Conservation (phyloP, 2,797 vertebrate genomes). For the Megaceryle alcyon region DNA sequence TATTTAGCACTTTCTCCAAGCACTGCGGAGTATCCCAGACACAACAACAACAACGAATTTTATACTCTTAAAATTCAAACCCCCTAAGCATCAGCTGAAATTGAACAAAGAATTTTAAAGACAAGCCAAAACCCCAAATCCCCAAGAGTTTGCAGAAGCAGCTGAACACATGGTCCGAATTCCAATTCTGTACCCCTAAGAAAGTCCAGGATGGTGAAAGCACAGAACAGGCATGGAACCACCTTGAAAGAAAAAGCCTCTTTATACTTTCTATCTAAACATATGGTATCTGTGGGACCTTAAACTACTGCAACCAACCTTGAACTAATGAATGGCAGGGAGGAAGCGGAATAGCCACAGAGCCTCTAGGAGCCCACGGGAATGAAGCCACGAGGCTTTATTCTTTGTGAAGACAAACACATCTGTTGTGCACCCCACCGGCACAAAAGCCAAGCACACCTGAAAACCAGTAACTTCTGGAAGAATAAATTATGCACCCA, state of each 20-base stretch:
- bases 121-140: neutral
- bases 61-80: neutral
- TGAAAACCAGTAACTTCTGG: neutral
- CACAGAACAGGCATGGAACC: neutral
- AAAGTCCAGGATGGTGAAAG: neutral
- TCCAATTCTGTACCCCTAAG: neutral
- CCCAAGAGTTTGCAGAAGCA: neutral
- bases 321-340: neutral
- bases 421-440: neutral
- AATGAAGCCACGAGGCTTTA: neutral
- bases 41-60: neutral
- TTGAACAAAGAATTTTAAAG: neutral
- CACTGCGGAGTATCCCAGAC: neutral
- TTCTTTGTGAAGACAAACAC: neutral
- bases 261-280: neutral
- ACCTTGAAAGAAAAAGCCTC: neutral
- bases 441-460: neutral
- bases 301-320: neutral
- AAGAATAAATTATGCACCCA: neutral
- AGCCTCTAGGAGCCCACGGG: neutral
- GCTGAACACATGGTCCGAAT: neutral
- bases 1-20: neutral
- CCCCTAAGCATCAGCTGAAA: neutral
- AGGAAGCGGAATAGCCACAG: neutral
- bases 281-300: rapidly evolving